Conservation (phyloP, 2,113 vertebrate genomes). For the Dicentrarchus labrax region DNA sequence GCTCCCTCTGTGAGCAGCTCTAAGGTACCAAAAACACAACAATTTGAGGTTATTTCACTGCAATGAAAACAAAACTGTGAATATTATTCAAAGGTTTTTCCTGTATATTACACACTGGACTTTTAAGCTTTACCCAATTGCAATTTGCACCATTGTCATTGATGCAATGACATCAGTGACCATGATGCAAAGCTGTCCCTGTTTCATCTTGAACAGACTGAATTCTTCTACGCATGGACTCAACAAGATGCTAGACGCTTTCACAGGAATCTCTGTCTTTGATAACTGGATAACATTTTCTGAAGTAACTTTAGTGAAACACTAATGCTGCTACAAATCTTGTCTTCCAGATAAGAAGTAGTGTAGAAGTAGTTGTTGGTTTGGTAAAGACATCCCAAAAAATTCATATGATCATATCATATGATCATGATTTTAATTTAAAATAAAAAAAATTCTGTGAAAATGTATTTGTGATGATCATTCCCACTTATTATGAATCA, state of each 20-base stretch:
- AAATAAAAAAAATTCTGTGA: no score
- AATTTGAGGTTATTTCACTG: no score
- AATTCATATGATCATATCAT: no score
- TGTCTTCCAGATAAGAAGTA: no score
- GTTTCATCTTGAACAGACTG: slow-evolving; percentile 39
- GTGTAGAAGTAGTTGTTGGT: not conserved
- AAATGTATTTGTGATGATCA: no score
- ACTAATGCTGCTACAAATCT: slow-evolving; percentile 15
- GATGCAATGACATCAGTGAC: not conserved
- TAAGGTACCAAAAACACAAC: no score
- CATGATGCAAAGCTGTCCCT: slow-evolving; percentile 35
- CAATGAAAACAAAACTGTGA: no score
- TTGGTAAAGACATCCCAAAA: not conserved
- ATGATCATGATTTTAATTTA: no score
- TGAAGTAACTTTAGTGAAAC: slow-evolving; percentile 46
- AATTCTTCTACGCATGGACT: slow-evolving; percentile 23
- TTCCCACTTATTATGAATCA: no score
- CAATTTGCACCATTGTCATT: slow-evolving; percentile 25
- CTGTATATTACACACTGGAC: no score
- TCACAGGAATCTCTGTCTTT: slow-evolving; percentile 38
- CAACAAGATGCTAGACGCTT: slow-evolving; percentile 35
- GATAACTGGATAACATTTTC: slow-evolving; percentile 43
- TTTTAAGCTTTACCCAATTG: not conserved
- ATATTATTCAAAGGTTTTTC: no score
- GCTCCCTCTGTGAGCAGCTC: no score